Base-by-base conservation (phyloP, 2,797 vertebrate genomes). In the Halcyon chelicuti region DNA sequence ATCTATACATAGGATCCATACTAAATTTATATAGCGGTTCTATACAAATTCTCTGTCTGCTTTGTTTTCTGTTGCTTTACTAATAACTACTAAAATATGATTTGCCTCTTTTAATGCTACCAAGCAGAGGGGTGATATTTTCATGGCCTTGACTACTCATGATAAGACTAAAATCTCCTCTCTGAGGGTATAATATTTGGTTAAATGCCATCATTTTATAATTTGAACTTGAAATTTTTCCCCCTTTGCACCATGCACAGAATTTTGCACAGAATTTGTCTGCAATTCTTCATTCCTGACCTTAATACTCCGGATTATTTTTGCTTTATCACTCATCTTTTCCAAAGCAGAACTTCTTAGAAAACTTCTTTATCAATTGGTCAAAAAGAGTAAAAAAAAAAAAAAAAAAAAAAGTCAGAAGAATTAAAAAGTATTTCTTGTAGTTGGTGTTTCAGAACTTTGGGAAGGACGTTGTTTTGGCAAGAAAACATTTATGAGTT, bases 261-360 rank as follows among this genome's bases (percentile, higher is more conserved):
- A 83, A 79, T 61, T 75, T 90, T 86, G 33, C n/a, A 71, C 44
- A 68, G 35, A 85, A 73, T 78, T 91, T 94, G 44, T 63, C 90
- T 81, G 39, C 54, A 81, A 1, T 86, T 63, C 66, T 81, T 87
- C 44, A 55, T 71, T 92, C 91, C 72, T 86, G 79, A 90, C 73
- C 60, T 79, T 88, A 37, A 51, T 74, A 44, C 62, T 57, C 61
- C 87, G 74, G 81, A 74, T 94, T 91, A 63, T 49, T 84, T 88
- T 62, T 35, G 26, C 66, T 71, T 91, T 93, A 87, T 80, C 67
- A 28, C n/a, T 60, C 20, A 14, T 70, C 40, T 93, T 39, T 46
- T 80, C 18, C 37, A 46, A 71, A 77, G 57, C 29, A 91, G 60
- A 88, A 73, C 57, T 88, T 73, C 21, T 14, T 33, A 63, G 42